Evolutionary conservation across 2,888 invertebrate species (phyloP), one percentile per base, ranked within the genome.

Genomic region (Lobophora halterata): DNA sequence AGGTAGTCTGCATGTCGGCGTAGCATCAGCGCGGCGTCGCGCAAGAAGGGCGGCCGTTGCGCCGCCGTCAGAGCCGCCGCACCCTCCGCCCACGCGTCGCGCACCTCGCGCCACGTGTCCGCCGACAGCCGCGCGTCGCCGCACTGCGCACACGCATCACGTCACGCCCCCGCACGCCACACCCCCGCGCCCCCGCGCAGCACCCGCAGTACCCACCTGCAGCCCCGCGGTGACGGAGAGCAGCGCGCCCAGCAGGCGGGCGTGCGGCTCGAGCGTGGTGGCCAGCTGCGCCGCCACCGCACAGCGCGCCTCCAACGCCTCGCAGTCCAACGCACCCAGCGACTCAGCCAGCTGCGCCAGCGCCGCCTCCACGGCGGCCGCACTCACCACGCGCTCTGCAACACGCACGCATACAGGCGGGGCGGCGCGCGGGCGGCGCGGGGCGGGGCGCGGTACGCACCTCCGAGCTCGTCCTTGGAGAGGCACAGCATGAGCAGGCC

Each of bases 1-100:
- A 12, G 4, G 1, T 35, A 3, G 3, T 30, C 27, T 0, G 29
- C 3, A 1, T 27, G 20, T 5, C 24, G 1, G 49, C 33, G 27
- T 12, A 56, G 16, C 1, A 9, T 17, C 10, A 47, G 49, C 5
- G 55, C 48, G 2, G 34, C 35, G 1, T 18, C 8, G n/a, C 5
- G 7, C 18, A 21, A 44, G 25, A 46, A 31, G 7, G 16, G 17
- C 3, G n/a, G 33, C 16, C 47, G 42, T 31, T 41, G 32, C 21
- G 5, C 30, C 2, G 12, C 13, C 2, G 46, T 17, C 25, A 63
- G 49, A 28, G 56, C 50, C 8, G 31, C 32, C 27, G 46, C 35
- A 5, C 57, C 71, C 66, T 90, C 90, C 58, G 88, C 89, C 90
- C 91, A 90, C 20, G 90, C 85, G 7, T 88, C 83, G 9, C 83